Base-by-base conservation (phyloP, 2,888 invertebrate genomes). In the Electrophaes corylata region DNA sequence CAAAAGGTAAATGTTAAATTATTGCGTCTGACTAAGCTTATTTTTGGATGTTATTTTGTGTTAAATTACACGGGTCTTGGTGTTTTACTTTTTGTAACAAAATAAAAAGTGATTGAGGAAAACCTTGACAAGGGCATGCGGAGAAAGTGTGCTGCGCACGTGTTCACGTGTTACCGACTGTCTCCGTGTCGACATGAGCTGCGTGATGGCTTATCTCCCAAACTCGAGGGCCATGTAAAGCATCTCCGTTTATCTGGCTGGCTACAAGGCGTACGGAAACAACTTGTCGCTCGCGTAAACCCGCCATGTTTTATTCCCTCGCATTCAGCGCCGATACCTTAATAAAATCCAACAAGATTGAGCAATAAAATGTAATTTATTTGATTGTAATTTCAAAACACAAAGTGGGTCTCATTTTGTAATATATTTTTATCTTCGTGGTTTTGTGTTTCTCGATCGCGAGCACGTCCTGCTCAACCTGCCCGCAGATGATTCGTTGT, bases 321-420 rank as follows among this genome's bases (percentile, higher is more conserved):
- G 78, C 83, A 82, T 84, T 84, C 86, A 87, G 85, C 81, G 84
- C 86, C 89, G 89, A 87, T 89, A 91, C 91, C 91, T 89, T 90
- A 89, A 91, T 91, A 91, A 91, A 91, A 91, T 79, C 88, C 88
- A 91, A 91, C 91, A 81, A 90, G 90, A 91, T 91, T 91, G 91
- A 91, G 91, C 88, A 91, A 91, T 91, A 91, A 91, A 91, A 91
- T 79, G 89, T 91, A 91, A 91, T 91, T 91, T 91, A 91, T 91
- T 88, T 88, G 90, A 91, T 89, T 91, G 91, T 91, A 90, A 91
- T 91, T 91, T 89, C 88, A 90, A 90, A 91, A 90, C 89, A 91
- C 89, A 90, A 90, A 91, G 87, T 89, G 88, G 87, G 78, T 78
- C 90, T 90, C 86, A 88, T 88, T 91, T 90, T 88, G 89, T 90